These are phyloP conservation scores for Protodeltote pygarga DNA, from an alignment of 2,888 invertebrate genomes.

Conservation along the genomic window DNA sequence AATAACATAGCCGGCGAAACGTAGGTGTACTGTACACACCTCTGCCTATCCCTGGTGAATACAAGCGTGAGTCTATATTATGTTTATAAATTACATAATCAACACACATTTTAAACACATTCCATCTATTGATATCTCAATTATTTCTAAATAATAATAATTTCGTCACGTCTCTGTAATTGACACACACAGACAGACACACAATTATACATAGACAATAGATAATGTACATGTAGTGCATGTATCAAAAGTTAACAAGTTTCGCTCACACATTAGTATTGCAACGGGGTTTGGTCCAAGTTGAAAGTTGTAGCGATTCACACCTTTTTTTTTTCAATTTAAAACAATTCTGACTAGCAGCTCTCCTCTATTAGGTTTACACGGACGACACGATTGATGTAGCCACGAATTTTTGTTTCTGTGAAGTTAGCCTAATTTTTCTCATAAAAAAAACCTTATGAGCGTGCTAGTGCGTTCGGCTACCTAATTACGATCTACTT, in stretches of 20 bases:
- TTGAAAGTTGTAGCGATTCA: background rate
- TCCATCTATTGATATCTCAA: constrained; percentile 28
- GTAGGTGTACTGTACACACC: too few relatives aligned
- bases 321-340: background rate
- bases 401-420: too few relatives aligned
- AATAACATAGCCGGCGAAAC: too few relatives aligned
- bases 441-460: too few relatives aligned
- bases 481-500: too few relatives aligned
- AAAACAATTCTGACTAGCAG: background rate
- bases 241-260: constrained; percentile 29
- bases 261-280: constrained; percentile 31
- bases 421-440: too few relatives aligned
- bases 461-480: too few relatives aligned
- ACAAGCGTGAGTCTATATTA: too few relatives aligned
- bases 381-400: too few relatives aligned
- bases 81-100: constrained; percentile 27
- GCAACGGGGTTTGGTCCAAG: constrained; percentile 18
- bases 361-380: too few relatives aligned
- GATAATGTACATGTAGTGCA: constrained; percentile 1
- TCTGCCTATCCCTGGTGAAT: too few relatives aligned
- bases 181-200: constrained; percentile 15
- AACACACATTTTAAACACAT: constrained; percentile 15
- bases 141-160: constrained; percentile 14
- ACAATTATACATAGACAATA: background rate
- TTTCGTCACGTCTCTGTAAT: constrained; percentile 31